Base-by-base conservation (phyloP, 2,888 invertebrate species). In the Scaptomyza reducta region DNA sequence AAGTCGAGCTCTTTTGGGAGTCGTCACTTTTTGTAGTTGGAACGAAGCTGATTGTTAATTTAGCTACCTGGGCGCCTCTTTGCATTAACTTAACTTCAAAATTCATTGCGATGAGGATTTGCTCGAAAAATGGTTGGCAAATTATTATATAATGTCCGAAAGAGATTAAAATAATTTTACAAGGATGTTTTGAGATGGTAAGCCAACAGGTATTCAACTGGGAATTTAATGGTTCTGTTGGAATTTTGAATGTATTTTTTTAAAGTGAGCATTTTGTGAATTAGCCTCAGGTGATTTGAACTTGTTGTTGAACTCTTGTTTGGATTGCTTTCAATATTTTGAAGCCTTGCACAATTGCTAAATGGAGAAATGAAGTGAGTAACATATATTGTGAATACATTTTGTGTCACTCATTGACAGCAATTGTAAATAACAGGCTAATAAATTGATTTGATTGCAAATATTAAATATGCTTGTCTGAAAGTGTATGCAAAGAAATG, bases 91-190 rank as follows among this genome's bases (percentile, higher is more conserved):
- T n/a, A n/a, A n/a, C n/a, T n/a, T n/a, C n/a, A n/a, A n/a, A n/a
- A n/a, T n/a, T n/a, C n/a, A n/a, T n/a, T n/a, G n/a, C n/a, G n/a
- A n/a, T n/a, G n/a, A n/a, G n/a, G n/a, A n/a, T n/a, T n/a, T n/a
- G n/a, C n/a, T n/a, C n/a, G 18, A n/a, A 75, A 65, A 76, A 68
- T 74, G 77, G 1, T 79, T 79, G 80, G 54, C 87, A 74, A 86
- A 83, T 83, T 86, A 83, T 83, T 83, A 65, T 70, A 62, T 71
- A 83, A 83, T 83, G 86, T 68, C 62, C 58, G 84, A 77, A 59
- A 83, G 77, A 86, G 86, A 82, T 86, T 87, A 77, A 71, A 68
- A 71, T 83, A 82, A 86, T 77, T 87, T 86, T 74, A 60, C 31
- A 29, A 56, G 54, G 46, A 47, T 54, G 42, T 51, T 22, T 31